Evolutionary conservation across 2,113 vertebrate species (phyloP), one percentile per base, ranked within the genome.

Genomic region (Mormoops blainvillei): DNA sequence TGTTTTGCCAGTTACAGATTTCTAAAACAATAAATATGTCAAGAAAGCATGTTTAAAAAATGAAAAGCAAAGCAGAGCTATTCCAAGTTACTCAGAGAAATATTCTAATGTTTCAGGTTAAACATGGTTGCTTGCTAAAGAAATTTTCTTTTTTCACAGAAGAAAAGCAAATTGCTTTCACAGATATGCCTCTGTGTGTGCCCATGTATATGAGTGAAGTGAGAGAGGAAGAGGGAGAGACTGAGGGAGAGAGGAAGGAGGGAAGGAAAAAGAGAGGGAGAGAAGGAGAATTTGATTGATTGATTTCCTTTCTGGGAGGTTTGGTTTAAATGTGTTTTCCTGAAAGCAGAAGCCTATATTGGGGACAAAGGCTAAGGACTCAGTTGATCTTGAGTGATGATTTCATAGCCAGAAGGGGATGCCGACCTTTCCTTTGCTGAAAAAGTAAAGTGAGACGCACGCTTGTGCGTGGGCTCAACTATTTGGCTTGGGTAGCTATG

Each of bases 1-100:
- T 95, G 48, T 82, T 94, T 95, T 96, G 54, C 96, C 97, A 97
- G 94, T 96, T 95, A 91, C 76, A 97, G 91, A 83, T 88, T 93
- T 96, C 56, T 58, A 65, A 95, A 96, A 96, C 91, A 97, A 97
- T 96, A 93, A 82, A 38, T 82, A 74, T 61, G 77, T 82, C 91
- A 91, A 74, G 71, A 93, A 96, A 96, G 86, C 81, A 36, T 78
- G 67, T 89, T 91, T 50, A 83, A 86, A 94, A 90, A 94, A 82
- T 41, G n/a, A 58, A 94, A 87, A 98, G n/a, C 73, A 88, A 94
- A 95, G 13, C 70, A 65, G 3, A 68, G 24, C 33, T 36, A 82
- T 77, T 54, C 38, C 93, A 82, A 43, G 41, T 90, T 90, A 80
- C 61, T 89, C 36, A 95, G 71, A 90, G 76, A 94, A 96, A 82